Base-by-base conservation (phyloP, 2,113 vertebrate species). In the Turnix velox region DNA sequence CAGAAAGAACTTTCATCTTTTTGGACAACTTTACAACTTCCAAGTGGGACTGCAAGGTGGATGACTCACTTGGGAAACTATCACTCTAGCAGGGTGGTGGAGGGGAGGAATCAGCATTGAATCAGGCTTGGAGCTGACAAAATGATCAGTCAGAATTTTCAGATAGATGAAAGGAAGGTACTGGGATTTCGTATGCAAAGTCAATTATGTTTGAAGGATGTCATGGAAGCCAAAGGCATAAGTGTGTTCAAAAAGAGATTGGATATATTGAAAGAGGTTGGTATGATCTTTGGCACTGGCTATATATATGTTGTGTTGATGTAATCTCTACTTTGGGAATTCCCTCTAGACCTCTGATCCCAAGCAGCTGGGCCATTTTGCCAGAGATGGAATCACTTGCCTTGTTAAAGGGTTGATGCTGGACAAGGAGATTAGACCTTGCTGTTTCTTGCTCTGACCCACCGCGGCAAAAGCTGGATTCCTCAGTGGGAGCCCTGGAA, bases 281-380 rank as follows among this genome's bases (percentile, higher is more conserved):
- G 40, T n/a, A 40, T 78, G 20, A 51, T 93, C 57, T 40, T 52
- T 91, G 65, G 68, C 69, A 59, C 27, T 72, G 10, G 59, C 23
- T 23, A 2, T 14, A 27, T 23, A 2, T 14, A 37, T 57, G 23
- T 16, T 13, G 5, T 31, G 24, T 59, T 46, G 52, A 87, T 92
- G 52, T 75, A 89, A 94, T 65, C 52, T 87, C n/a, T 89, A 48
- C 8, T 8, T 94, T 93, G 77, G 87, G 91, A 87, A 82, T 92
- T 87, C 84, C 69, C 57, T 33, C 22, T 59, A 22, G 52, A 43
- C 22, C 18, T 66, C 54, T 59, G 46, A 67, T 90, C 61, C 27
- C 35, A 51, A 74, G 30, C 2, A 1, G 12, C 39, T 92, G 27
- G 16, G 31, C 19, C 11, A 8, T 75, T 78, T 89, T 84, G 65